Percentiles rank a stretch among this genome's conserved stretches.
These are phyloP conservation scores for Diachrysia chrysitis DNA, from an alignment of 2,888 invertebrate genomes.

Conservation along the genomic window DNA sequence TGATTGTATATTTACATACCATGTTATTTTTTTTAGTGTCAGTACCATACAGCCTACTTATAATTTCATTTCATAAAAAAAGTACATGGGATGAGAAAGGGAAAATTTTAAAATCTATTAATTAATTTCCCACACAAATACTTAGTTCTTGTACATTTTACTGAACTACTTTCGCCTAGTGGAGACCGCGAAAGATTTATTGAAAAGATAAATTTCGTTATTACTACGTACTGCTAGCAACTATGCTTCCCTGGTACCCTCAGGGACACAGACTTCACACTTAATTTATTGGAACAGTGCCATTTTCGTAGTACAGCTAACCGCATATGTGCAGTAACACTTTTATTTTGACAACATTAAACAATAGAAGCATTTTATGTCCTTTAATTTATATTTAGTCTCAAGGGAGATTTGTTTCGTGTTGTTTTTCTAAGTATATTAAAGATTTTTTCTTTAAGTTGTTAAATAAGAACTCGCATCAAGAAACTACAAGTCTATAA, in stretches of 20 bases:
- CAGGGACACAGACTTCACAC: conserved; percentile 21
- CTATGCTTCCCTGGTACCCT: conserved; percentile 34
- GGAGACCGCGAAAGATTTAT: conserved; percentile 49
- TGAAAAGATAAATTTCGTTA: conserved; percentile 56
- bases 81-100: no score
- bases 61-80: no score
- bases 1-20: not conserved
- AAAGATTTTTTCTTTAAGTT: no score
- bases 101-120: not conserved
- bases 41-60: no score
- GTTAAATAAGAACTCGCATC: no score
- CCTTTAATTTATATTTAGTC: no score
- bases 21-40: no score
- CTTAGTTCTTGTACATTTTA: conserved; percentile 41
- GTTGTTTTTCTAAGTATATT: no score
- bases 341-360: not conserved
- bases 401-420: no score
- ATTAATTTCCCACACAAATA: conserved; percentile 15
- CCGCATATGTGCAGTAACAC: not conserved
- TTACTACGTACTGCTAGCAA: conserved; percentile 35
- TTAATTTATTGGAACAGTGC: conserved; percentile 31
- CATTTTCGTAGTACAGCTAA: not conserved
- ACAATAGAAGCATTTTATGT: no score
- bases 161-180: conserved; percentile 27
- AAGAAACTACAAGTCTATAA: no score